These are phyloP conservation scores for Drosophila punjabiensis DNA, from an alignment of 1,140 invertebrate species.

Conservation along the genomic window DNA sequence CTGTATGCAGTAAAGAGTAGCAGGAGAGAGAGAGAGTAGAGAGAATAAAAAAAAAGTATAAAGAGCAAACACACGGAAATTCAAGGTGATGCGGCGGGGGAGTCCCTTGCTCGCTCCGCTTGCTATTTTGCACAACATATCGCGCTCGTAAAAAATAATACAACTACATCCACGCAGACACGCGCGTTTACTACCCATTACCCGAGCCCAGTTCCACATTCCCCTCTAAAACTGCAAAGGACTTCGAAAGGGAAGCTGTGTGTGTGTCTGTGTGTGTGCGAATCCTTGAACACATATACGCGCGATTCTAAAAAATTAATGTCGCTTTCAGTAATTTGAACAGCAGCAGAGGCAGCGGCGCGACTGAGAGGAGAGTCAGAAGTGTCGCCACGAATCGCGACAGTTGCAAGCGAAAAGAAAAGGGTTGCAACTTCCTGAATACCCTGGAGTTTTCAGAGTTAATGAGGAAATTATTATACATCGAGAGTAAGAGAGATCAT, in stretches of 20 bases:
- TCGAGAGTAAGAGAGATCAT: background rate
- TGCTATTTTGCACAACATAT: constrained; percentile 83
- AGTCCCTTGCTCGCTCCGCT: background rate
- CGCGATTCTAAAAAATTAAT: constrained; percentile 84
- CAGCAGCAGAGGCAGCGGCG: constrained; percentile 54
- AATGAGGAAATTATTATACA: background rate
- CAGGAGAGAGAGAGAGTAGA: background rate
- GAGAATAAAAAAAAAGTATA: background rate
- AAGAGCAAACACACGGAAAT: constrained; percentile 29
- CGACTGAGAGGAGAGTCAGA: constrained; percentile 6
- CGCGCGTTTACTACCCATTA: constrained; percentile 71
- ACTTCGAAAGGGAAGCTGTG: constrained; percentile 4
- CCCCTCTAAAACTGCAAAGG: background rate
- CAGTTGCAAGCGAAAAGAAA: background rate
- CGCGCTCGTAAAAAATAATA: constrained; percentile 84
- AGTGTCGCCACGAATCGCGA: constrained; percentile 15
- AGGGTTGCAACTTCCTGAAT: background rate
- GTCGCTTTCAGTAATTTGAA: constrained; percentile 80
- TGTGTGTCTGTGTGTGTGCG: background rate
- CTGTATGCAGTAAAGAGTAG: constrained; percentile 9
- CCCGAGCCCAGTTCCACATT: background rate
- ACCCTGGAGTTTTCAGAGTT: background rate
- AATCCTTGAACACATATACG: constrained; percentile 61
- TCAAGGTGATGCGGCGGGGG: constrained; percentile 15
- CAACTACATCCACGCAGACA: constrained; percentile 78